Conservation (phyloP, 2,113 vertebrate genomes). For the Cheilinus undulatus region DNA sequence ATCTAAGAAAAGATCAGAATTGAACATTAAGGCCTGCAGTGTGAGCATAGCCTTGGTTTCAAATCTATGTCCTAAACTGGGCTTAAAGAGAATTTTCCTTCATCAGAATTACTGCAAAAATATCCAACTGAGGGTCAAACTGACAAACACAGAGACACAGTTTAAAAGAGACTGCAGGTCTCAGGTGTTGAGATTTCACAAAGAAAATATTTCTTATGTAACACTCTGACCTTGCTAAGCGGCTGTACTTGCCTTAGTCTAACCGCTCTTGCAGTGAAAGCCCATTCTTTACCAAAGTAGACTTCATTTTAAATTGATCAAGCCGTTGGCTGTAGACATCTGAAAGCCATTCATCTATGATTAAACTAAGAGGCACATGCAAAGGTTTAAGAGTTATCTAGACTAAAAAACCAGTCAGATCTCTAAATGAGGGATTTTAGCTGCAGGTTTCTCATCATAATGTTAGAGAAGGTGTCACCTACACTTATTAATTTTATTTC, state of each 20-base stretch:
- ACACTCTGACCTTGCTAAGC: constrained; percentile 12
- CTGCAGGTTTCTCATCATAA: background rate
- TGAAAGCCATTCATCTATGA: constrained; percentile 5
- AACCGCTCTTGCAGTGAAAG: background rate
- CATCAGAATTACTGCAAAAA: background rate
- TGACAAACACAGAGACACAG: background rate
- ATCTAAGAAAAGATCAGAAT: no score
- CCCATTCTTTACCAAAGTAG: no score
- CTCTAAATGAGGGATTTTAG: constrained; percentile 1
- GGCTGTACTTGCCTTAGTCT: background rate
- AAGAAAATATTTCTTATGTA: constrained; percentile 12
- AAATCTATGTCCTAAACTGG: no score
- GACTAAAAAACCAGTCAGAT: background rate
- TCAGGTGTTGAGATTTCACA: background rate
- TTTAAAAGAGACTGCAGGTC: background rate
- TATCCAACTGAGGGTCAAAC: background rate
- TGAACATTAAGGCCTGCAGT: no score
- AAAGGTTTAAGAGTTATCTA: background rate
- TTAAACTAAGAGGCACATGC: background rate
- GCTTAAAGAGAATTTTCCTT: constrained; percentile 15
- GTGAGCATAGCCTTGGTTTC: no score
- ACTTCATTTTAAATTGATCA: background rate
- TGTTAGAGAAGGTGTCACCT: background rate
- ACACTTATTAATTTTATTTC: background rate
- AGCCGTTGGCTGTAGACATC: constrained; percentile 1